Evolutionary conservation across 2,888 invertebrate genomes (phyloP), one percentile per base, ranked within the genome.

Genomic region (Yponomeuta sedellus): DNA sequence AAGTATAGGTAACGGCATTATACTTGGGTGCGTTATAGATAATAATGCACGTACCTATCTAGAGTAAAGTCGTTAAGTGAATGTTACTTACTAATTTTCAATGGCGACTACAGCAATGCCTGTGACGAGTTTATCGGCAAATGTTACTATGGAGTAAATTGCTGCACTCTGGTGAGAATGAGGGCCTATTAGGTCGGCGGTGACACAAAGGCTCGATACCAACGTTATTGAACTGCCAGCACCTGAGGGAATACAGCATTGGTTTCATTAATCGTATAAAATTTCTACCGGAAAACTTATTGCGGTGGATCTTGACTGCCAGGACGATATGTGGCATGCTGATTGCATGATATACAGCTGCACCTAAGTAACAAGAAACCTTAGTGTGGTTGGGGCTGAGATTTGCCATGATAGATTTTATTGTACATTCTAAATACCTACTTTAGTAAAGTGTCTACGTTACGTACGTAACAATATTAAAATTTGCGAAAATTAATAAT

Each of bases 121-220:
- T 70, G 97, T 97, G 57, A 97, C 94, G 2, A 98, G 88, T 89
- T 98, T 98, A 83, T 98, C 98, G 28, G 96, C 94, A 81, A 98
- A 98, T 68, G 98, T 98, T 83, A 98, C 98, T 56, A 96, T 94
- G 39, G 98, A 98, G 83, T 97, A 98, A 61, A 98, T 96, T 72
- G 97, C 95, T 3, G 97, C 98, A 65, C 97, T 96, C 76, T 95
- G 96, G 76, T 96, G 95, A 0, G 96, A 95, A 83, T 97, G 96
- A 3, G 94, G 92, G 58, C 97, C 97, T 71, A 98, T 98, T 73
- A 98, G 92, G 83, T 98, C 96, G 0, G 98, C 96, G 0, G 97
- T 97, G 69, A 98, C 93, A 70, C 97, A 96, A 62, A 98, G 90
- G 75, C 97, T 97, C 59, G 97, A 96, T 3, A 98, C 96, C 77